Evolutionary conservation across 2,113 vertebrate species (phyloP), one percentile per base, ranked within the genome.

Genomic region (Galeopterus variegatus): DNA sequence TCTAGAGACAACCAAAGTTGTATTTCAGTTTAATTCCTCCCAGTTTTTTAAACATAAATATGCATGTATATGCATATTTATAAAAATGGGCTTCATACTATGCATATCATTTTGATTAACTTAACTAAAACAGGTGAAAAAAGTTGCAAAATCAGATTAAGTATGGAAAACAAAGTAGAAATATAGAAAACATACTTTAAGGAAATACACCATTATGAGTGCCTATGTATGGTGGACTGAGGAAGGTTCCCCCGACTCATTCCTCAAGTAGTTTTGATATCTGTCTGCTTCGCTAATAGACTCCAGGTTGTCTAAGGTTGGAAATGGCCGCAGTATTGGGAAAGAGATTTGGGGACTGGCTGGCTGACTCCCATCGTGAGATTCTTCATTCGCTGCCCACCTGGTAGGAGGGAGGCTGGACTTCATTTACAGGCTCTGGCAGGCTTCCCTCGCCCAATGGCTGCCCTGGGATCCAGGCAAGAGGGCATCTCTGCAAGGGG

Each of bases 111-210:
- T 81, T 91, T 77, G 65, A 94, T 91, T 80, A 75, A 54, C 21
- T 69, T 77, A 58, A 75, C 24, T 87, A 75, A 94, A 92, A 88
- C 26, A 84, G 33, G 18, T 87, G 9, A 52, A 73, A 64, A 89
- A 64, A 64, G 67, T 23, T 89, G 28, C 33, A 60, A 85, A 65
- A 67, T 92, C 24, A 77, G 52, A 52, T 96, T 60, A 84, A 75
- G 23, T 76, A 28, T 85, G 10, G 36, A 33, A 90, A 84, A 67
- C 24, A 72, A 62, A n/a, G 15, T 5, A 33, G 50, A 84, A 87
- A 28, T 17, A 50, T 0, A 72, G 31, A 62, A 77, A 65, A n/a
- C 23, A 10, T 24, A 13, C 17, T 45, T 0, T 21, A 50, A 73
- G 21, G 75, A 87, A 67, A 23, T 60, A 54, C 0, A 67, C 12